Evolutionary conservation across 2,888 invertebrate species (phyloP), one percentile per base, ranked within the genome.

Genomic region (Eilema sororculum): DNA sequence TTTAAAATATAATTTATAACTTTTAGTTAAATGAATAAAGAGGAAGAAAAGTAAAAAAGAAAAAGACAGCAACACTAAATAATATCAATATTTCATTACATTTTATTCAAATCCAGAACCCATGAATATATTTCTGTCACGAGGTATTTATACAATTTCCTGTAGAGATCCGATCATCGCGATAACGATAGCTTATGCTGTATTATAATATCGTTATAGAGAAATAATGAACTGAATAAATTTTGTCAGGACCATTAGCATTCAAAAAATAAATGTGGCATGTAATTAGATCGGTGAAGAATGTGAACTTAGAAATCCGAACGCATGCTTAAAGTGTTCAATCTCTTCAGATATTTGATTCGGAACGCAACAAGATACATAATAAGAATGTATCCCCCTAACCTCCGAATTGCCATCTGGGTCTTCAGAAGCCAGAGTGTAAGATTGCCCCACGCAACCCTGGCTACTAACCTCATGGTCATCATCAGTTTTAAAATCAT

Each of bases 91-190:
- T 37, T 37, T 46, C 46, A 46, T 46, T 46, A 20, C 1, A 46
- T 46, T 46, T 46, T 41, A 41, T 41, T 41, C 20, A n/a, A 52
- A 46, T 46, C 4, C 20, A 52, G n/a, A 52, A 20, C 0, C 46
- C 46, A 46, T 20, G 46, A 46, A 46, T 13, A 46, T 46, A n/a
- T n/a, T 8, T 58, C 22, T 58, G 20, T 52, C 75, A 73, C 61
- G 61, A 68, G 67, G 69, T 69, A 78, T 73, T 72, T 62, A 13
- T 64, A 30, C 67, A 78, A 72, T 69, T 71, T 52, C 52, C 52
- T 52, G 52, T 52, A 4, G 16, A 37, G 41, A 25, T 41, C 24
- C 37, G 22, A 46, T 25, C 16, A 25, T 10, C 16, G 25, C 16
- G 41, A 24, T 22, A 22, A 25, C 10, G 20, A 22, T n/a, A 52